Evolutionary conservation across 2,797 vertebrate species (phyloP).

Genomic region (Myotis myotis): DNA sequence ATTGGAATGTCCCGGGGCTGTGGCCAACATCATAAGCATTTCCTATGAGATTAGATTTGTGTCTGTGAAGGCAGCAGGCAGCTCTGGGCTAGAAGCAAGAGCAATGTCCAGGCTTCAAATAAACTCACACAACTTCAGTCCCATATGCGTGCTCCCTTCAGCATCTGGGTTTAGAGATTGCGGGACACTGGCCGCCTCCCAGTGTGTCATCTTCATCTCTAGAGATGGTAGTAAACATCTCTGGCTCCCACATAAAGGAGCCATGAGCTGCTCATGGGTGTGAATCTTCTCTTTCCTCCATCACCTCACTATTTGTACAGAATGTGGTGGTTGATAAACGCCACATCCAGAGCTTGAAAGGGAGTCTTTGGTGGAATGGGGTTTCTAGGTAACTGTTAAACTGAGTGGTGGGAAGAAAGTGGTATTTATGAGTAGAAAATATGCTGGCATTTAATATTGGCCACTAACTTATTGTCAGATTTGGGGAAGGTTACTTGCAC

Average conservation of each 20-base stretch:
- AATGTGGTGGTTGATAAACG: background rate
- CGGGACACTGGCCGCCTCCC: background rate
- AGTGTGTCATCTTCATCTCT: background rate
- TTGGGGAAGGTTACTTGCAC: background rate
- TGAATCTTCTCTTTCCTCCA: background rate
- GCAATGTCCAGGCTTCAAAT: background rate
- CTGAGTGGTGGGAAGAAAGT: background rate
- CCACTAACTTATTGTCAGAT: background rate
- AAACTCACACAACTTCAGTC: background rate
- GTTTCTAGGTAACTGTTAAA: background rate
- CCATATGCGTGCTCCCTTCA: background rate
- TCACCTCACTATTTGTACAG: background rate
- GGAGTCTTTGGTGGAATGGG: background rate
- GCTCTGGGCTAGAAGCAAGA: background rate
- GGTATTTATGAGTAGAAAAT: background rate
- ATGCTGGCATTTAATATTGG: background rate
- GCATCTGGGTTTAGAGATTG: background rate
- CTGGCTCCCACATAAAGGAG: background rate
- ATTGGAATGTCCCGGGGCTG: background rate
- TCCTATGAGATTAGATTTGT: background rate
- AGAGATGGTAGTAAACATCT: background rate
- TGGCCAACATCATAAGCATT: background rate
- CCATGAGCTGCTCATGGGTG: rapidly evolving
- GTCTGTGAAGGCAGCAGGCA: too few species aligned
- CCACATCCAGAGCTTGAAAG: background rate